Evolutionary conservation across 2,797 vertebrate genomes (phyloP).

Genomic region (Sphaeramia orbicularis): DNA sequence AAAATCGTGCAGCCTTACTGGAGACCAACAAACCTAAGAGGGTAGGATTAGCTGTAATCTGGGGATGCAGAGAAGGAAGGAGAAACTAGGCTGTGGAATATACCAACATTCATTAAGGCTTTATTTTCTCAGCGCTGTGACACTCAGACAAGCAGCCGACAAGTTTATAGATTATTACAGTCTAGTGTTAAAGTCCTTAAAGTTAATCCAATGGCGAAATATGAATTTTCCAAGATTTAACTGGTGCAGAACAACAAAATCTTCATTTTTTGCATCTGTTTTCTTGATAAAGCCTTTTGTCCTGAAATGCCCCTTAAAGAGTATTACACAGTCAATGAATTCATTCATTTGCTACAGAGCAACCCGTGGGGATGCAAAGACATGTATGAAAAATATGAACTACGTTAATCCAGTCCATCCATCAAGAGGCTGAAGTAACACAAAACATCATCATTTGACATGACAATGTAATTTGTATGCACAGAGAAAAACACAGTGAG

Average conservation of each 20-base stretch:
- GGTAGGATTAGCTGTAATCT: constrained; percentile 61
- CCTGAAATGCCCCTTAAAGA: constrained; percentile 31
- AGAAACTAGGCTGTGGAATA: constrained; percentile 54
- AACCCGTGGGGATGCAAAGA: constrained; percentile 4
- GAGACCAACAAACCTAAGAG: constrained; percentile 43
- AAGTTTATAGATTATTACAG: constrained; percentile 36
- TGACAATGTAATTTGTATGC: background rate
- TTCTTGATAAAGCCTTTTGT: constrained; percentile 14
- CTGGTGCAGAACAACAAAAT: constrained; percentile 25
- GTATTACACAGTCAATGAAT: constrained; percentile 49
- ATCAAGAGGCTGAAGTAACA: background rate
- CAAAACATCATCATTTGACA: constrained; percentile 6
- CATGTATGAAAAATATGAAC: constrained; percentile 18
- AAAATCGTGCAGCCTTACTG: no score
- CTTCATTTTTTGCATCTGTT: background rate
- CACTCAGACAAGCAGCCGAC: constrained; percentile 17
- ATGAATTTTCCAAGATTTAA: constrained; percentile 51
- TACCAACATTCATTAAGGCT: constrained; percentile 25
- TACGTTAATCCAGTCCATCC: background rate
- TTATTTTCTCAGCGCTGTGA: constrained; percentile 8
- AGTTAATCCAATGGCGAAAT: constrained; percentile 53
- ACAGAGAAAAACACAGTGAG: background rate
- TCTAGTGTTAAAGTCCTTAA: constrained; percentile 47
- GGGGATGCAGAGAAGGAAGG: constrained; percentile 25
- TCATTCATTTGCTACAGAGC: constrained; percentile 43